A percentile compares a stretch with the other conserved stretches of the same genome.
These are phyloP conservation scores for Dromiciops gliroides DNA, from an alignment of 2,113 vertebrate species.

Conservation along the genomic window DNA sequence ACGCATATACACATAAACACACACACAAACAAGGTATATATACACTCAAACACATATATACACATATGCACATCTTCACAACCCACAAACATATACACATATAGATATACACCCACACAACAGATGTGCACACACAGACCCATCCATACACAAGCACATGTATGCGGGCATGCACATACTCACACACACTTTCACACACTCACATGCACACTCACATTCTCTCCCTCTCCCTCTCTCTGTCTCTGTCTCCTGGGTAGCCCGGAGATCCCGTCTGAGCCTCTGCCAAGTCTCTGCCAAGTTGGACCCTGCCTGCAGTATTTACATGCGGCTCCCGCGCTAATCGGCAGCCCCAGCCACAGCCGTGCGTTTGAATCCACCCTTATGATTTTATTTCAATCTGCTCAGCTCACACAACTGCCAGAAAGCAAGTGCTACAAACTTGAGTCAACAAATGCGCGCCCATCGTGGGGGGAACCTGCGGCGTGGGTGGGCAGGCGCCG, in stretches of 20 bases:
- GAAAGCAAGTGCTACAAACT: constrained; percentile 89
- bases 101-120: no score
- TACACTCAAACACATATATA: no score
- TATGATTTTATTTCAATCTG: constrained; percentile 91
- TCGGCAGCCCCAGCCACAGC: constrained; percentile 87
- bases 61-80: no score
- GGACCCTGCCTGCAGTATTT: constrained; percentile 91
- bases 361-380: constrained; percentile 91
- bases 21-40: no score
- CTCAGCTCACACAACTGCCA: constrained; percentile 90
- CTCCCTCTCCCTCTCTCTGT: no score
- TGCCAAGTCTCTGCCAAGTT: constrained; percentile 90
- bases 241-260: constrained; percentile 85
- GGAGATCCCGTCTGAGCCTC: constrained; percentile 86
- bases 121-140: no score
- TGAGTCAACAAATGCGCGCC: constrained; percentile 86
- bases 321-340: constrained; percentile 89
- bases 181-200: neutral
- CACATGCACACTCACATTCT: constrained; percentile 73
- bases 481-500: neutral
- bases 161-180: neutral
- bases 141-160: no score
- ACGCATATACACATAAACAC: no score
- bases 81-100: no score
- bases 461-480: constrained; percentile 66